Conservation (phyloP, 2,113 vertebrate species). For the Accipiter virgatus region DNA sequence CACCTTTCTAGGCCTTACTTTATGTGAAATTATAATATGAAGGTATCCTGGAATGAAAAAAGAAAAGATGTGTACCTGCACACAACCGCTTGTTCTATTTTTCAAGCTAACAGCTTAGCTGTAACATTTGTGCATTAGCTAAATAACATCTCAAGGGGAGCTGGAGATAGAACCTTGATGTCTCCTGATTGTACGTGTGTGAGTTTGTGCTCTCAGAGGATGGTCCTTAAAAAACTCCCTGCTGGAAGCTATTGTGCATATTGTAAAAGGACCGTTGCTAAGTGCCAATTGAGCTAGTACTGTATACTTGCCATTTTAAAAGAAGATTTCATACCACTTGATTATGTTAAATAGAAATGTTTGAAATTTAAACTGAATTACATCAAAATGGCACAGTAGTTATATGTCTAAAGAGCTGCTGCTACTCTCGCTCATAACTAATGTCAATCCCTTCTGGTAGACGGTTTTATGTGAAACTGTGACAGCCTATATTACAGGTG, state of each 20-base stretch:
- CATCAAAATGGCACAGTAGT: conserved; percentile 80
- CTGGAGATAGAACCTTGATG: conserved; percentile 77
- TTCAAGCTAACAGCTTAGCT: conserved; percentile 66
- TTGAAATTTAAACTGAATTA: conserved; percentile 83
- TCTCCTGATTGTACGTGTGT: conserved; percentile 79
- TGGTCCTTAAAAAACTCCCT: conserved; percentile 79
- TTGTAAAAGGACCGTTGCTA: conserved; percentile 78
- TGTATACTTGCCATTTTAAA: conserved; percentile 82
- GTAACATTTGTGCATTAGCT: conserved; percentile 79
- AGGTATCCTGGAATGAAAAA: conserved; percentile 43
- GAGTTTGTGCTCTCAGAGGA: conserved; percentile 79
- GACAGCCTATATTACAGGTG: conserved; percentile 19
- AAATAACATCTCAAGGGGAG: conserved; percentile 81
- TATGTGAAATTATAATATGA: conserved; percentile 39
- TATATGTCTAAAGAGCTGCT: conserved; percentile 72
- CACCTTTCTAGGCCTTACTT: conserved; percentile 47
- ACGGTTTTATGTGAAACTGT: conserved; percentile 69
- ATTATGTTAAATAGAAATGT: conserved; percentile 85
- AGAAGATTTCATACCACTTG: conserved; percentile 83
- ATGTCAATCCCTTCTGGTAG: conserved; percentile 68
- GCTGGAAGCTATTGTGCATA: conserved; percentile 81
- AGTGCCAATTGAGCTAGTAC: conserved; percentile 81
- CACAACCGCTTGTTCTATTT: conserved; percentile 64
- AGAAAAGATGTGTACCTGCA: conserved; percentile 55
- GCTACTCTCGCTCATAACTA: conserved; percentile 68